phyloP scores from a whole-genome alignment of 2,888 invertebrate species.

The Cephus nigrinus region DNA sequence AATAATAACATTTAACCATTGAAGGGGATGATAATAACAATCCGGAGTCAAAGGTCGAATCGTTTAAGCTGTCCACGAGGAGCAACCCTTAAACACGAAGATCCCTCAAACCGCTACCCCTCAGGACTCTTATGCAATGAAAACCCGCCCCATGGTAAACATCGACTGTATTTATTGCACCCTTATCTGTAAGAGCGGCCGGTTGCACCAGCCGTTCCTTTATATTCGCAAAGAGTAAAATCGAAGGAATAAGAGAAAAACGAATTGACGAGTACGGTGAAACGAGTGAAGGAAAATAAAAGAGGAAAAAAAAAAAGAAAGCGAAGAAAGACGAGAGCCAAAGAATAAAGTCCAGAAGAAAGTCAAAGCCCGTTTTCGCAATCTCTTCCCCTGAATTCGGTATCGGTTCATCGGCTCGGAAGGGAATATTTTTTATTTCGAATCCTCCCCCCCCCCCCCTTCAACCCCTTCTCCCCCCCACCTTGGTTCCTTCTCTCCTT shows the following conservation, averaged over 20 bases:
- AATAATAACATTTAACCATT: neutral
- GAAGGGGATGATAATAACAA: neutral
- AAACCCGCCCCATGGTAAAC: neutral
- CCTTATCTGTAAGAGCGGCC: neutral
- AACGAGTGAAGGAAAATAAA: neutral
- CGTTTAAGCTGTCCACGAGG: neutral
- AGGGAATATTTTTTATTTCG: neutral
- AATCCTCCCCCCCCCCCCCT: neutral
- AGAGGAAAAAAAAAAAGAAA: neutral
- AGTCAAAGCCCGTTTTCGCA: neutral
- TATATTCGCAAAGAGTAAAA: neutral
- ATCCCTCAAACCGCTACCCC: neutral
- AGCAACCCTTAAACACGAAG: neutral
- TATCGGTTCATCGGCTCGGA: neutral
- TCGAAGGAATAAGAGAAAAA: neutral
- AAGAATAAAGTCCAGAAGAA: neutral
- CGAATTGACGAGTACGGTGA: neutral
- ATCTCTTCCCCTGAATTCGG: neutral
- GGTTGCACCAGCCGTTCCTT: neutral
- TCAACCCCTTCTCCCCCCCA: neutral
- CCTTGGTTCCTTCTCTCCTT: neutral
- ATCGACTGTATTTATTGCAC: neutral
- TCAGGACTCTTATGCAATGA: neutral
- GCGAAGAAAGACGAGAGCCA: neutral
- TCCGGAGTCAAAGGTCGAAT: neutral